Conservation (phyloP, 2,888 invertebrate species). For the Deilephila porcellus region DNA sequence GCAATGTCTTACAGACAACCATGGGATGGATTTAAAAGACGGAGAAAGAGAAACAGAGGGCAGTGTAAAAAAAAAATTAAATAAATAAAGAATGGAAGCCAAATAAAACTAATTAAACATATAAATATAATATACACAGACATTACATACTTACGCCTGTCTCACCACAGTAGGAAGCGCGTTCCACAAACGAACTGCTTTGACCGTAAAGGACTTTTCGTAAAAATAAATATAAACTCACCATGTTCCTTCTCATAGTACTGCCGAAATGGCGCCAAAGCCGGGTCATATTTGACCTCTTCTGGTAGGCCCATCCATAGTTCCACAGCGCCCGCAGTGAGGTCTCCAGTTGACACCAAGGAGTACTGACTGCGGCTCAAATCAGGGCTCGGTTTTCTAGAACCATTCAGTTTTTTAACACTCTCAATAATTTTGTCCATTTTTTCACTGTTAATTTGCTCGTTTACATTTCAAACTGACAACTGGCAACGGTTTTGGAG, state of each 20-base stretch:
- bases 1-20: too few relatives aligned
- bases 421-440: conserved; percentile 64
- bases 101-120: too few relatives aligned
- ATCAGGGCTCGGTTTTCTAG: conserved; percentile 72
- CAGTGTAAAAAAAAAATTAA: too few relatives aligned
- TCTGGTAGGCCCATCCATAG: conserved; percentile 87
- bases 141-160: too few relatives aligned
- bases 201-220: too few relatives aligned
- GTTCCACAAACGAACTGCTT: too few relatives aligned
- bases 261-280: conserved; percentile 84
- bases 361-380: conserved; percentile 77
- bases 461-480: conserved; percentile 16
- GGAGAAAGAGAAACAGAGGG: too few relatives aligned
- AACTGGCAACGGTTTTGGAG: neutral
- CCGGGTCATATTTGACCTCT: conserved; percentile 87
- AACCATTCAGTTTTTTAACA: conserved; percentile 65
- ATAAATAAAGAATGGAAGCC: too few relatives aligned
- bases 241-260: conserved; percentile 81
- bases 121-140: too few relatives aligned
- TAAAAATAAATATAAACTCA: conserved; percentile 50
- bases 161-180: too few relatives aligned
- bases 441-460: conserved; percentile 26
- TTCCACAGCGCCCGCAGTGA: conserved; percentile 85
- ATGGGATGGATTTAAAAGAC: too few relatives aligned
- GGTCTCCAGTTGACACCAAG: conserved; percentile 78